These are phyloP conservation scores for Hydrozoanthus tunicans DNA, from an alignment of 64 coral and sea anemone genomes.

Conservation along the genomic window DNA sequence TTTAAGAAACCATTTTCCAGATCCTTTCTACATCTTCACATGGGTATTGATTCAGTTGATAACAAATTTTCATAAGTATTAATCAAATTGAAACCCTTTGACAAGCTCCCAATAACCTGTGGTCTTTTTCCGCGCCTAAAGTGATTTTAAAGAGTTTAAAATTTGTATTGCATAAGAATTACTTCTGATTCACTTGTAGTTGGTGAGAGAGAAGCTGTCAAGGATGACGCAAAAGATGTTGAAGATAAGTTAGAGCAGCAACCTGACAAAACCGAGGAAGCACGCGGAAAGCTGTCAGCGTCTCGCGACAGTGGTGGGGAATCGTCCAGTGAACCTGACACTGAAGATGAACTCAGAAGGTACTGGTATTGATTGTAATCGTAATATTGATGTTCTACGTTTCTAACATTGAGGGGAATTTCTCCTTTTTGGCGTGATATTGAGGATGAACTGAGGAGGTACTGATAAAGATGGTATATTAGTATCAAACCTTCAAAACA, in stretches of 20 bases:
- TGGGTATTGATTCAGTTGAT: no score
- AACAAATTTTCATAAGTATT: no score
- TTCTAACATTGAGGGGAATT: no score
- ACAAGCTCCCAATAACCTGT: no score
- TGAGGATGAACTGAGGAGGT: conserved; percentile 53
- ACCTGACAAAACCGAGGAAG: not conserved
- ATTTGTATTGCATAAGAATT: not conserved
- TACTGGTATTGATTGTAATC: not conserved
- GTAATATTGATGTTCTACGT: no score
- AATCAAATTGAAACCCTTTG: no score
- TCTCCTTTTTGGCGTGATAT: no score
- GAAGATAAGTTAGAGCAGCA: conserved; percentile 17
- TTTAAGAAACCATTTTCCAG: no score
- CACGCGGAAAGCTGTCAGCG: not conserved
- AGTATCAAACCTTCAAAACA: not conserved
- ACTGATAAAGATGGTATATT: not conserved
- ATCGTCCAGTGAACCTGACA: conserved; percentile 82
- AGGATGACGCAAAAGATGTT: conserved; percentile 2
- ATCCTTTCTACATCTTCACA: no score
- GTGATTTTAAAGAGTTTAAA: no score
- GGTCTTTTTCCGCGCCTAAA: no score
- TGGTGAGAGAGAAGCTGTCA: not conserved
- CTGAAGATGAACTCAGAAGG: conserved; percentile 87
- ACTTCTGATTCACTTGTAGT: not conserved
- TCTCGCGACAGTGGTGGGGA: conserved; percentile 7